These are phyloP conservation scores for Zaprionus bogoriensis DNA, from an alignment of 2,888 invertebrate species.

Conservation along the genomic window DNA sequence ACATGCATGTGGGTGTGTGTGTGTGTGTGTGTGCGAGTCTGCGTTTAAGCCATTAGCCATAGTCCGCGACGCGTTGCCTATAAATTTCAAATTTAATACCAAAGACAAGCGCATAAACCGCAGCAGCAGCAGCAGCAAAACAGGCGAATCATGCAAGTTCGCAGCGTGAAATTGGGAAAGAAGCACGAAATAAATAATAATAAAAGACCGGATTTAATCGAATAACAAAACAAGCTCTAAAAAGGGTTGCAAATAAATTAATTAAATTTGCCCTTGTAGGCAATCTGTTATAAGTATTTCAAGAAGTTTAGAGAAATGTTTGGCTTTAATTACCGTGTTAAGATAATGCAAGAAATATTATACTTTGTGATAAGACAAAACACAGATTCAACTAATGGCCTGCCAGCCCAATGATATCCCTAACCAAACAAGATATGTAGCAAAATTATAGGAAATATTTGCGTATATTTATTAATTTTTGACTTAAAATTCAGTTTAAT, in stretches of 20 bases:
- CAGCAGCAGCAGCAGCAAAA: conserved; percentile 40
- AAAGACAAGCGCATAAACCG: conserved; percentile 44
- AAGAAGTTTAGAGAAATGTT: neutral
- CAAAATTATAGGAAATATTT: too few species aligned
- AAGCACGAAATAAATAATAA: conserved; percentile 15
- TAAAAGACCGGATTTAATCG: conserved; percentile 21
- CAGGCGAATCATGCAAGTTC: conserved; percentile 26
- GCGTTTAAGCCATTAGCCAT: conserved; percentile 49
- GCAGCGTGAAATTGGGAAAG: conserved; percentile 11
- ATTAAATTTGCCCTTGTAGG: neutral
- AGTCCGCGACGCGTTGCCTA: conserved; percentile 49
- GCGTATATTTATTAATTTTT: too few species aligned
- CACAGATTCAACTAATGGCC: too few species aligned
- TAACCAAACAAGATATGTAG: too few species aligned
- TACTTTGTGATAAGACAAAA: too few species aligned
- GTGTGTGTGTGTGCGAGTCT: conserved; percentile 2
- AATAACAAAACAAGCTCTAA: conserved; percentile 17
- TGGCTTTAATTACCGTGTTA: too few species aligned
- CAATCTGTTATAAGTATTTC: too few species aligned
- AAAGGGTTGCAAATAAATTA: conserved; percentile 5
- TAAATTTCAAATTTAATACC: conserved; percentile 71
- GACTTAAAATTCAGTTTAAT: too few species aligned
- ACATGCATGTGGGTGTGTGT: conserved; percentile 24
- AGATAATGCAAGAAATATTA: too few species aligned
- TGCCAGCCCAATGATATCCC: too few species aligned